A percentile compares a stretch with the other conserved stretches of the same genome.
Evolutionary conservation across 2,888 invertebrate genomes (phyloP).

Genomic region (Ectemnius continuus): DNA sequence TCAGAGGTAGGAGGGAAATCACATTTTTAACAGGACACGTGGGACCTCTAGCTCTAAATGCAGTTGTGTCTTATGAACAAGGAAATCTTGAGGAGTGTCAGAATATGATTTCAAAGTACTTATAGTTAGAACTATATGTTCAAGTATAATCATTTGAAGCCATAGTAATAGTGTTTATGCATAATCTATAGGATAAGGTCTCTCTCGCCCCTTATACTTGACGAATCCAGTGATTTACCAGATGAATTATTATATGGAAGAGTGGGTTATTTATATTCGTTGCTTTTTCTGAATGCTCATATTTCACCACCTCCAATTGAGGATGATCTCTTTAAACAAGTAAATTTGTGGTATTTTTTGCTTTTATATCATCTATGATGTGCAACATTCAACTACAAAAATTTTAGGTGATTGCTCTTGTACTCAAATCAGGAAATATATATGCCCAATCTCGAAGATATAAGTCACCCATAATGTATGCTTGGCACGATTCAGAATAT

Average conservation of each 20-base stretch:
- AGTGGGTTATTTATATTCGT: constrained; percentile 88
- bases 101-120: constrained; percentile 79
- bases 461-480: constrained; percentile 86
- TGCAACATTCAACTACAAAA: constrained; percentile 1
- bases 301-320: constrained; percentile 82
- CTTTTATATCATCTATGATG: background rate
- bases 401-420: constrained; percentile 81
- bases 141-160: background rate
- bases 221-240: constrained; percentile 80
- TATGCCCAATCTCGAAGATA: constrained; percentile 80
- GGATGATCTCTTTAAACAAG: constrained; percentile 79
- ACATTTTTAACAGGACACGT: constrained; percentile 86
- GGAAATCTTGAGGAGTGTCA: constrained; percentile 80
- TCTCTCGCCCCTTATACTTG: constrained; percentile 80
- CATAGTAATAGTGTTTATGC: constrained; percentile 7
- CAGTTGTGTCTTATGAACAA: constrained; percentile 81
- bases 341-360: constrained; percentile 31
- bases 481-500: constrained; percentile 93
- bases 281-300: constrained; percentile 86
- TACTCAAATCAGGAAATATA: constrained; percentile 83
- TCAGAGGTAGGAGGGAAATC: constrained; percentile 79
- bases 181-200: constrained; percentile 80
- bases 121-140: background rate
- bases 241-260: constrained; percentile 93
- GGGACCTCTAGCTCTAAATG: constrained; percentile 83